Conservation (phyloP, 23 tunicate species). For the Diplosoma virens region DNA sequence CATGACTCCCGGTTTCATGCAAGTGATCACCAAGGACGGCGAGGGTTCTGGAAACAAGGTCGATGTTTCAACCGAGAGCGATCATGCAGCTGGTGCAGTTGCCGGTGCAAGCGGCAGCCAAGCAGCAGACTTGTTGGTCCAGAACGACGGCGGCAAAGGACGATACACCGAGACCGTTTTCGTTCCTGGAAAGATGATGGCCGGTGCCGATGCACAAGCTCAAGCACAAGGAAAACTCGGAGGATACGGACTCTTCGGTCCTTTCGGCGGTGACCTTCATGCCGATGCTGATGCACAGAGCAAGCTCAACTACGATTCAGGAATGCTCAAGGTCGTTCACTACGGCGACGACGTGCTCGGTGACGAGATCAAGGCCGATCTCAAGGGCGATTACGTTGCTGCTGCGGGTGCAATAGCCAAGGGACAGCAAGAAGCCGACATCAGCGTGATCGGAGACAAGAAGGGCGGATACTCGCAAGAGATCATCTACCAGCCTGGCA, state of each 20-base stretch:
- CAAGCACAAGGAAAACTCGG: conserved; percentile 4
- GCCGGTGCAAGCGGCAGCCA: conserved; percentile 20
- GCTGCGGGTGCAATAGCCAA: neutral
- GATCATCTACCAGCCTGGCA: conserved; percentile 9
- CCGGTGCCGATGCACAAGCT: conserved; percentile 2
- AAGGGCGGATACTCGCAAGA: neutral
- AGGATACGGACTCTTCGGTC: neutral
- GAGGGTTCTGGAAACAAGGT: neutral
- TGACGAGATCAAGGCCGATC: conserved; percentile 8
- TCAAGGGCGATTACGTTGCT: conserved; percentile 1
- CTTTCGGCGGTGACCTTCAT: neutral
- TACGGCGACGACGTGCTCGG: neutral
- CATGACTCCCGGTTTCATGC: neutral
- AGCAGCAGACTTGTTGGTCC: neutral
- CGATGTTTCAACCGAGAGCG: conserved; percentile 3
- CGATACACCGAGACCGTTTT: neutral
- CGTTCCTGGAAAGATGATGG: conserved; percentile 4
- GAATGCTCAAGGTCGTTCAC: neutral
- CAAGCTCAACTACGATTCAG: neutral
- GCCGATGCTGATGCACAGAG: conserved; percentile 13
- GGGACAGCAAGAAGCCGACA: conserved; percentile 1
- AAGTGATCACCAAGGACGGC: conserved; percentile 18
- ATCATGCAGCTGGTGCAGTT: conserved; percentile 3
- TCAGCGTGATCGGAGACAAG: conserved; percentile 20
- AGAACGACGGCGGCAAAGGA: neutral